A percentile compares a stretch with the other conserved stretches of the same genome.
These are phyloP conservation scores for Corvus hawaiiensis DNA, from an alignment of 2,113 vertebrate genomes.

Conservation along the genomic window DNA sequence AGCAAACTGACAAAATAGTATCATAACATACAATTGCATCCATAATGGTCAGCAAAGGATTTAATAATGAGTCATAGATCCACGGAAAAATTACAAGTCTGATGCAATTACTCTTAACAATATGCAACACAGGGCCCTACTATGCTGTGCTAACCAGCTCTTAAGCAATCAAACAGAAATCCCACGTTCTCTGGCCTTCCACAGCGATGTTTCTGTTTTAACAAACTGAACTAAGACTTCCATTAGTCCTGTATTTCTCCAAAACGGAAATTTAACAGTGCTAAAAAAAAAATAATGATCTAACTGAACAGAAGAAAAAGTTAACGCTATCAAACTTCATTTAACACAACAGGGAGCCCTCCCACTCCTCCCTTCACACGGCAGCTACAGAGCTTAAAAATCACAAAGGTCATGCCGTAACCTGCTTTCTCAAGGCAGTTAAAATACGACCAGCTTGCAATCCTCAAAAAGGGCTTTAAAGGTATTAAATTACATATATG, in stretches of 20 bases:
- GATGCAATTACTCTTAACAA: background rate
- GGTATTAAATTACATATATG: constrained; percentile 25
- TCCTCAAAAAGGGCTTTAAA: background rate
- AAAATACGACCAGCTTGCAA: constrained; percentile 6
- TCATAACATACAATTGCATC: background rate
- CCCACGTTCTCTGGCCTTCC: background rate
- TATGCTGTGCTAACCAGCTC: background rate
- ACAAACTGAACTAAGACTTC: background rate
- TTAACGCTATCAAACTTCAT: background rate
- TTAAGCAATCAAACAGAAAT: background rate
- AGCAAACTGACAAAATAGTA: background rate
- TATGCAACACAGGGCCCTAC: background rate
- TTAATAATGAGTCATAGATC: background rate
- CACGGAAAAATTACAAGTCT: background rate
- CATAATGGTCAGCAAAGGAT: background rate
- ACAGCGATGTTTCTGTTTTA: background rate
- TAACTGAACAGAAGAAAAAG: background rate
- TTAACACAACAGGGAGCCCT: background rate
- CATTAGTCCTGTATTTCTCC: background rate
- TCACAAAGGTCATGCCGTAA: background rate
- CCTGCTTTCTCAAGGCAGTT: constrained; percentile 23
- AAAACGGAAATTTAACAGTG: background rate
- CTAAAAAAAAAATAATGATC: background rate
- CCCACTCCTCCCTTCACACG: background rate
- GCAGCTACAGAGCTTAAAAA: background rate